Evolutionary conservation across 2,797 vertebrate species (phyloP), one percentile per base, ranked within the genome.

Genomic region (Pipistrellus kuhlii): DNA sequence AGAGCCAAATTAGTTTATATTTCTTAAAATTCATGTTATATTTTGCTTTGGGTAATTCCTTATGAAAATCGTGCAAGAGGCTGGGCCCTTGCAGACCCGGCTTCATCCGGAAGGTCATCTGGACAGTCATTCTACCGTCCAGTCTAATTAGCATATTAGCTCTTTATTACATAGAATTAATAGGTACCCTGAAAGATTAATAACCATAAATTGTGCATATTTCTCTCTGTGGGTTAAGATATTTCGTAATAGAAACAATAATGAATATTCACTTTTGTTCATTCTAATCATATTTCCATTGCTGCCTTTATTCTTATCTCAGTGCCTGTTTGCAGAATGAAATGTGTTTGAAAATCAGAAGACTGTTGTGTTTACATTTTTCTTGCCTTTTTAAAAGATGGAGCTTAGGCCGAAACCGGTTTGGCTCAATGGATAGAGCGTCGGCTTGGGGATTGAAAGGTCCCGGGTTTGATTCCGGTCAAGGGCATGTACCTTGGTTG

Each of bases 1-100:
- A 51, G 48, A 51, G 48, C 48, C 48, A 51, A 51, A 17, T 51
- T 41, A 41, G 38, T 41, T 41, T 41, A 17, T 7, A 68, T 82
- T 78, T 68, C 17, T 46, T 92, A 75, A 93, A 94, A 62, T 44
- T 81, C 30, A 72, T 46, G 89, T 72, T 64, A 23, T 85, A 20
- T 88, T 96, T 93, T 85, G 35, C 51, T 88, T 76, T 64, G 30
- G 38, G 38, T 86, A 23, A 89, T 88, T 90, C 25, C 18, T 93
- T 64, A 25, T 44, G 57, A 27, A 12, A 11, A 10, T 57, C 23
- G 23, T 59, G 57, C 25, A 27, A 30, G 57, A 12, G 57, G 2
- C 57, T 46, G 5, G 2, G 57, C 57, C 25, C 59, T 62, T 3
- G 27, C 12, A 30, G 12, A 2, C 59, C 12, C 1, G 5, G 59